Evolutionary conservation across 2,797 vertebrate species (phyloP).

Genomic region (Clamator glandarius): DNA sequence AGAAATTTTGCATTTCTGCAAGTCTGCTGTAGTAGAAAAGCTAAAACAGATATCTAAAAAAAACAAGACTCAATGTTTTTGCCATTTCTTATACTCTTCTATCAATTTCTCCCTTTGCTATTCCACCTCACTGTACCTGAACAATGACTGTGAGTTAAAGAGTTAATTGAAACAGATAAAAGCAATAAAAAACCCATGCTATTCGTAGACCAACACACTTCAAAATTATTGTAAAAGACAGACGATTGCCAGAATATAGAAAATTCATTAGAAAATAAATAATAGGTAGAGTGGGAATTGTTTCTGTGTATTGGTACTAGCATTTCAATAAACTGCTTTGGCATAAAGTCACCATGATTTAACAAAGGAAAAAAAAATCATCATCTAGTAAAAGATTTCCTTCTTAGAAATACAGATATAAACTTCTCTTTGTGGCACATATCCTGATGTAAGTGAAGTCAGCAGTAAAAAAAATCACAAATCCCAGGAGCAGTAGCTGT

Average conservation of each 20-base stretch:
- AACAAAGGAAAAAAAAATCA: neutral
- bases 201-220: neutral
- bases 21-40: neutral
- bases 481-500: neutral
- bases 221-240: neutral
- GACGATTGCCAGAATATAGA: neutral
- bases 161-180: neutral
- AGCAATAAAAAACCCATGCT: neutral
- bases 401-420: neutral
- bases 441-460: neutral
- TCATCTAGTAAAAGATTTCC: neutral
- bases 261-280: neutral
- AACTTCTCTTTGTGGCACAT: neutral
- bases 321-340: neutral
- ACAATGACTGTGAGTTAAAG: neutral
- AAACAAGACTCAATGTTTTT: neutral
- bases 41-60: neutral
- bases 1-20: neutral
- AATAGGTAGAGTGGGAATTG: rapidly evolving
- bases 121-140: neutral
- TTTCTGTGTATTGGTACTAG: neutral
- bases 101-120: neutral
- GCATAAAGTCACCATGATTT: neutral
- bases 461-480: neutral
- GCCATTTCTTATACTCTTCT: neutral